Conservation (phyloP, 2,113 vertebrate species). For the Uropsilus gracilis region DNA sequence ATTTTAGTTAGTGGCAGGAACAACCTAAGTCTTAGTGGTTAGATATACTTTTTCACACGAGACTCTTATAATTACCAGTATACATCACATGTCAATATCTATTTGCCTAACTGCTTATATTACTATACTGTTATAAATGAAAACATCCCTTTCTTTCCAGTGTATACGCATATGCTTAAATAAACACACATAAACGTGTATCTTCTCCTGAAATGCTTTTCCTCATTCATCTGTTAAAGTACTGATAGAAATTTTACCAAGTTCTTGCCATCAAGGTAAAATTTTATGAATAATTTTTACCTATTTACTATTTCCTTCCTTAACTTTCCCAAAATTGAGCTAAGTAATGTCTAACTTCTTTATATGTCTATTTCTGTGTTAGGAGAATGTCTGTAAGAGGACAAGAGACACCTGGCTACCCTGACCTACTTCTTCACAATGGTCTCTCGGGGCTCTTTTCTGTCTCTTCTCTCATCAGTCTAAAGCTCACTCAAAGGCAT, state of each 20-base stretch:
- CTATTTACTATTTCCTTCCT: not conserved
- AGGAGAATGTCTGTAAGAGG: too few relatives aligned
- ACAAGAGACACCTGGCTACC: not conserved
- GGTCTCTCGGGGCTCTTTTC: not conserved
- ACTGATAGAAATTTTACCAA: not conserved
- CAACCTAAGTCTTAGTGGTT: not conserved
- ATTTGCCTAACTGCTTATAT: not conserved
- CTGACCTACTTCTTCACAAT: not conserved
- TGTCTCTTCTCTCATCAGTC: not conserved
- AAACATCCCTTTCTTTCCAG: not conserved
- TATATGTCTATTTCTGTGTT: too few relatives aligned
- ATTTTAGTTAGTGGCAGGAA: not conserved
- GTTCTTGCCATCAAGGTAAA: not conserved
- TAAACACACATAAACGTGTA: not conserved
- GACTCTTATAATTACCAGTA: not conserved
- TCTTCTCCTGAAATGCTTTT: conserved; percentile 13
- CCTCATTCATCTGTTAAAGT: conserved; percentile 11
- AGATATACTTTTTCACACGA: not conserved
- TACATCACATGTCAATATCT: not conserved
- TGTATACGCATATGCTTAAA: not conserved
- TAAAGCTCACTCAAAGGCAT: not conserved
- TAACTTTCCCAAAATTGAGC: not conserved
- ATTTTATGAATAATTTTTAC: not conserved
- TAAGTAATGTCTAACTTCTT: not conserved
- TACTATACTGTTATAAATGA: not conserved